phyloP scores from a whole-genome alignment of 1,140 invertebrate species.

The Rhagoletis zephyria region DNA sequence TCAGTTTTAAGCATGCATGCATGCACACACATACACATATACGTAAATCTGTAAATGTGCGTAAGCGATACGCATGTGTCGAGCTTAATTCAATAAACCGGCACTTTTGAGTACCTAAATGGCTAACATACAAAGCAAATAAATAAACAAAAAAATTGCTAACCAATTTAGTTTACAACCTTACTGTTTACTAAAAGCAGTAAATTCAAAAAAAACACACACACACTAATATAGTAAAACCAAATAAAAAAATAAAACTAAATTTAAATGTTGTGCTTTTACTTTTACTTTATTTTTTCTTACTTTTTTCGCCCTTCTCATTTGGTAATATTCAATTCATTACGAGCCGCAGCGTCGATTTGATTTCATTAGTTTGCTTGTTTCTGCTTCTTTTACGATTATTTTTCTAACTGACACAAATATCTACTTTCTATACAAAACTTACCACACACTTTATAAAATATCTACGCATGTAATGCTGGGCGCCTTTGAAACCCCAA shows the following conservation, averaged over 20 bases:
- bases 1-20: neutral
- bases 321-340: neutral
- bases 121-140: neutral
- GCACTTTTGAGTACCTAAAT: neutral
- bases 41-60: neutral
- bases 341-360: neutral
- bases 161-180: neutral
- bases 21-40: too few species aligned
- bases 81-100: neutral
- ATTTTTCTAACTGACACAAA: slow-evolving; percentile 41
- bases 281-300: too few species aligned
- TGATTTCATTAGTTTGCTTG: neutral
- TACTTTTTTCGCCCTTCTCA: neutral
- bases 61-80: neutral
- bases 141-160: neutral
- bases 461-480: slow-evolving; percentile 9
- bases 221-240: neutral
- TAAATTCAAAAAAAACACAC: neutral
- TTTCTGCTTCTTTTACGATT: neutral
- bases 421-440: slow-evolving; percentile 19
- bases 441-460: neutral
- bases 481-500: neutral
- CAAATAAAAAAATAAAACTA: neutral
- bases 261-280: neutral
- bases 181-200: neutral